phyloP scores from a whole-genome alignment of 92 coral and sea anemone species.

The Phenganax subtilis region DNA sequence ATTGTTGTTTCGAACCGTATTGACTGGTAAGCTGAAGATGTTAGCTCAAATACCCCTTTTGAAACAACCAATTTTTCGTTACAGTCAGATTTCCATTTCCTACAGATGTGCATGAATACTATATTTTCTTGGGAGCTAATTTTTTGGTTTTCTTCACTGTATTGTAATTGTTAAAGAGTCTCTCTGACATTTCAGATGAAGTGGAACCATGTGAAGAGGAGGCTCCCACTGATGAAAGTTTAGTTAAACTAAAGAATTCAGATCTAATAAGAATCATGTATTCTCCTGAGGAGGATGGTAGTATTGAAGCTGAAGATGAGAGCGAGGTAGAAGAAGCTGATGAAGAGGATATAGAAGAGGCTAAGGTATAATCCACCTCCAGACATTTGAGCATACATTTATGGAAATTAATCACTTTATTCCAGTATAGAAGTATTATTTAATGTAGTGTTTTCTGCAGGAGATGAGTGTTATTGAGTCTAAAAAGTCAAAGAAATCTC shows the following conservation, averaged over 20 bases:
- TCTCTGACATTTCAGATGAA: not conserved
- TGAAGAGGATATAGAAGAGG: slow-evolving; percentile 31
- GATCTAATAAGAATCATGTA: slow-evolving; percentile 62
- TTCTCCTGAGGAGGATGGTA: slow-evolving; percentile 44
- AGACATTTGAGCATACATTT: no score
- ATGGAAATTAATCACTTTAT: no score
- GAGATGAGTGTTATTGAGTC: not conserved
- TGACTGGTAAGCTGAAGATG: no score
- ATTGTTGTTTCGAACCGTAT: no score
- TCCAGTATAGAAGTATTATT: not conserved
- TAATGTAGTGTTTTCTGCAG: not conserved
- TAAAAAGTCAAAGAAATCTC: slow-evolving; percentile 28
- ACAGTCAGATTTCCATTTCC: no score
- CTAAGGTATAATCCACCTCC: not conserved
- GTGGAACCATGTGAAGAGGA: slow-evolving; percentile 34
- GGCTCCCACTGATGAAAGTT: slow-evolving; percentile 65
- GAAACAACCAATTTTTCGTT: no score
- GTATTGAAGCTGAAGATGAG: slow-evolving; percentile 30
- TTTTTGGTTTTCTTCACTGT: not conserved
- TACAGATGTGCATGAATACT: no score
- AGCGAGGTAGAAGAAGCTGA: slow-evolving; percentile 47
- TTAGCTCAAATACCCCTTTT: no score
- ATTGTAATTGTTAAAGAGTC: no score
- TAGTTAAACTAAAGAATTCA: slow-evolving; percentile 66
- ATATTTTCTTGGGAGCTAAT: not conserved